Evolutionary conservation across 2,888 invertebrate species (phyloP), one percentile per base, ranked within the genome.

Genomic region (Lysandra bellargus): DNA sequence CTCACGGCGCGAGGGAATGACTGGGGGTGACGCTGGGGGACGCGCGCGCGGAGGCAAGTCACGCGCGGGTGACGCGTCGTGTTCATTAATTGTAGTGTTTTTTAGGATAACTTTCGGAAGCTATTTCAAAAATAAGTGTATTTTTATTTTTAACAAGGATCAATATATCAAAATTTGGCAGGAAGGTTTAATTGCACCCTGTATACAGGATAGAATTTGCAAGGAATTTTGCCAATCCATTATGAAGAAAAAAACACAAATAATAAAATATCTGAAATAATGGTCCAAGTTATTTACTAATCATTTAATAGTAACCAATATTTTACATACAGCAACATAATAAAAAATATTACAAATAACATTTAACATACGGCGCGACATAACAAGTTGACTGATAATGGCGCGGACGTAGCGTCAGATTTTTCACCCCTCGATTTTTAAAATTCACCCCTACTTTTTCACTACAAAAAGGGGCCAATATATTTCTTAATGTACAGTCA

Each of bases 241-340:
- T n/a, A 60, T n/a, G 12, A 60, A 79, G 64, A 81, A 76, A 76
- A 64, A 78, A 73, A 79, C 61, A 79, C 78, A 79, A 80, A 78
- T 73, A 69, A 69, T 30, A 12, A 30, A 69, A 12, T 30, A 17
- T 69, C 14, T 88, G 87, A 87, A 86, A 86, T 82, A 82, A 80
- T 80, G 76, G 33, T 76, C 53, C n/a, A 76, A 57, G 17, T 53
- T 57, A 76, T 57, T 76, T 76, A 75, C 76, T 76, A 76, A 76
- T 76, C 17, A 76, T 76, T 57, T 57, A 57, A 57, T 76, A 76
- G 33, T 76, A 76, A 76, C 12, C 79, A 76, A 73, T 79, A 69
- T 76, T 79, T 30, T 82, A 79, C 69, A 76, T 76, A 76, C 76
- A 76, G 76, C 76, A 53, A 76, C 74, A 74, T 44, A 76, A 76